Evolutionary conservation across 2,797 vertebrate genomes (phyloP), one percentile per base, ranked within the genome.

Genomic region (Monodelphis domestica): DNA sequence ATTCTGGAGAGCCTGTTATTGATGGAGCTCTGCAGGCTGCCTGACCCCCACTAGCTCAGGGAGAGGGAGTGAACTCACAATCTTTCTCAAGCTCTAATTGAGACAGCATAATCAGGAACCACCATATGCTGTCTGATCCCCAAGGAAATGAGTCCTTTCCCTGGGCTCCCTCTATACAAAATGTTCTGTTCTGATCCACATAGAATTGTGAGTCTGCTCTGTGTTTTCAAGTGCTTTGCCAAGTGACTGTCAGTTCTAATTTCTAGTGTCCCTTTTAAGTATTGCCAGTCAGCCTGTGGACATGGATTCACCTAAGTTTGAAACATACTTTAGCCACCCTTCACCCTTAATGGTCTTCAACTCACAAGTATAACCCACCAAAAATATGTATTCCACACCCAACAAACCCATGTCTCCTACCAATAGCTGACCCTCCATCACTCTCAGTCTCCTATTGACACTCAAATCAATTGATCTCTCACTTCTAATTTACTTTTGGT

Each of bases 171-270:
- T 94, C 95, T 97, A 90, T 92, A 95, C 91, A 95, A 96, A 96
- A 96, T 90, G 56, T 95, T 91, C 51, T 95, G 91, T 96, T 97
- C 92, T 89, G 90, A 91, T 93, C 94, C 94, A 88, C 12, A 29
- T 57, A 97, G 95, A 91, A 51, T 78, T 93, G 21, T 52, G 55
- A 29, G 33, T 94, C 92, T 93, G 55, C 93, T 96, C 21, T 95
- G 33, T 95, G 30, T 97, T 96, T 97, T 95, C 89, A 95, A 95
- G 93, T 96, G 91, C 89, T 97, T 92, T 26, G 95, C 89, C 95
- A 92, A 94, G 89, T 95, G 90, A 92, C 24, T 51, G 12, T 95
- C 89, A 88, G 9, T 52, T 88, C 52, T 96, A 50, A 78, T 95
- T 90, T 38, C 52, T 91, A 59, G 90, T 95, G 95, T 54, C 12